Percentiles rank a stretch among this genome's conserved stretches.
Evolutionary conservation across 2,888 invertebrate genomes (phyloP).

Genomic region (Synergus laeviventris): DNA sequence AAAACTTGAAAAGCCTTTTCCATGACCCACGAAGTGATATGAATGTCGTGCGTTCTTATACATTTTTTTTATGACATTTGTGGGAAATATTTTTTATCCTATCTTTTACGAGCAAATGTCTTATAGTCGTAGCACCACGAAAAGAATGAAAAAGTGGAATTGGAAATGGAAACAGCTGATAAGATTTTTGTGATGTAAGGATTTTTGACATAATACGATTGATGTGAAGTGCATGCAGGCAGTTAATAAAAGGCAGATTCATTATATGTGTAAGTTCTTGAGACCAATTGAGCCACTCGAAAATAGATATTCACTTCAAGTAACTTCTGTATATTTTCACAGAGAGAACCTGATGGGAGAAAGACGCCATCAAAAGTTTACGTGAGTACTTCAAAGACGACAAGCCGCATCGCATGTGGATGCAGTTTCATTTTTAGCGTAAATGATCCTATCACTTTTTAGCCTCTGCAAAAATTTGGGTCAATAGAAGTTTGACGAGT

Average conservation of each 20-base stretch:
- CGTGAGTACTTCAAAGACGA: slow-evolving; percentile 34
- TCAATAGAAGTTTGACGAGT: background rate
- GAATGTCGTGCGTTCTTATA: too few relatives aligned
- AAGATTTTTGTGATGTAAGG: too few relatives aligned
- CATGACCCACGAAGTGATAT: too few relatives aligned
- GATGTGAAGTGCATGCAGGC: background rate
- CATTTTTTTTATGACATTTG: too few relatives aligned
- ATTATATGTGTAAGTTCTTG: slow-evolving; percentile 45
- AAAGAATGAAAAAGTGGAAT: background rate
- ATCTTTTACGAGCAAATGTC: too few relatives aligned
- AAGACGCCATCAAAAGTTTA: slow-evolving; percentile 40
- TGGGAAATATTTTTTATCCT: too few relatives aligned
- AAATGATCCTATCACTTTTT: slow-evolving; percentile 1
- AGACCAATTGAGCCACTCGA: slow-evolving; percentile 47
- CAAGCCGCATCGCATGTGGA: background rate
- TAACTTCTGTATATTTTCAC: slow-evolving; percentile 52
- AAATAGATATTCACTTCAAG: slow-evolving; percentile 50
- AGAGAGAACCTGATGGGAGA: slow-evolving; percentile 29
- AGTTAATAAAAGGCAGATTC: slow-evolving; percentile 48
- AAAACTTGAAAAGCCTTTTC: too few relatives aligned
- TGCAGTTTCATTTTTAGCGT: slow-evolving; percentile 8
- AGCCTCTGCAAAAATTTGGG: background rate
- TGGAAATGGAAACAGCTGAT: background rate
- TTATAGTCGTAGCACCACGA: background rate
- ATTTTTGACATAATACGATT: slow-evolving; percentile 1